Percentiles rank a stretch among this genome's conserved stretches.
phyloP scores from a whole-genome alignment of 1,140 invertebrate genomes.

The Ectropis grisescens region DNA sequence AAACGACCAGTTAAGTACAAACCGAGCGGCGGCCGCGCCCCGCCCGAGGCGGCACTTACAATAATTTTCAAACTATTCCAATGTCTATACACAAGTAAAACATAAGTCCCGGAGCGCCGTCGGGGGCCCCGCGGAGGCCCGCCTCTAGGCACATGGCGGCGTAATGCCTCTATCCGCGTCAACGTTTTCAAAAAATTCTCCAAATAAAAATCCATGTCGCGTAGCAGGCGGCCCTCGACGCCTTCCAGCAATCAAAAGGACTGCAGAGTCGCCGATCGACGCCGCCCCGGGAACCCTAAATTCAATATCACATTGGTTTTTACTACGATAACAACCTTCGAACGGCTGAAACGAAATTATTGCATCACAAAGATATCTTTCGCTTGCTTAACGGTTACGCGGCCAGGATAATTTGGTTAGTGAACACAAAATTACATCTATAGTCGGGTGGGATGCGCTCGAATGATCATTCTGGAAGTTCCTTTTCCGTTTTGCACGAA shows the following conservation, averaged over 20 bases:
- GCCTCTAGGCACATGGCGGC: not conserved
- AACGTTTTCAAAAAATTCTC: no score
- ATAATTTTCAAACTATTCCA: constrained; percentile 37
- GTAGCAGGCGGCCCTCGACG: not conserved
- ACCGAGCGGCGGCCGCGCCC: constrained; percentile 6
- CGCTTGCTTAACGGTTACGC: constrained; percentile 8
- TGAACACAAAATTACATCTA: no score
- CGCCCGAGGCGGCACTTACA: constrained; percentile 25
- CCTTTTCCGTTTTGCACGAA: no score
- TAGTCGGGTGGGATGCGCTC: no score
- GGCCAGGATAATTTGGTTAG: no score
- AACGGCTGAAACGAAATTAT: constrained; percentile 40
- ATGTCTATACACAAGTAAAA: constrained; percentile 50
- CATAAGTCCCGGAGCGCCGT: constrained; percentile 38
- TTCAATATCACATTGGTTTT: constrained; percentile 54
- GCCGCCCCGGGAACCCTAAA: constrained; percentile 36
- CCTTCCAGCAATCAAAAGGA: constrained; percentile 1
- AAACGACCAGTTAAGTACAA: not conserved
- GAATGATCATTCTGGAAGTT: no score
- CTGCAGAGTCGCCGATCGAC: constrained; percentile 13
- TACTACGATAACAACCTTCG: constrained; percentile 28
- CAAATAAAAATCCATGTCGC: no score
- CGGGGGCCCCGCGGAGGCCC: constrained; percentile 9
- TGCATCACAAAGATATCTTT: constrained; percentile 45
- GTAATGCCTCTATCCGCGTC: no score